Percentiles rank a stretch among this genome's conserved stretches.
These are phyloP conservation scores for Uropsilus gracilis DNA, from an alignment of 2,113 vertebrate genomes.

Conservation along the genomic window DNA sequence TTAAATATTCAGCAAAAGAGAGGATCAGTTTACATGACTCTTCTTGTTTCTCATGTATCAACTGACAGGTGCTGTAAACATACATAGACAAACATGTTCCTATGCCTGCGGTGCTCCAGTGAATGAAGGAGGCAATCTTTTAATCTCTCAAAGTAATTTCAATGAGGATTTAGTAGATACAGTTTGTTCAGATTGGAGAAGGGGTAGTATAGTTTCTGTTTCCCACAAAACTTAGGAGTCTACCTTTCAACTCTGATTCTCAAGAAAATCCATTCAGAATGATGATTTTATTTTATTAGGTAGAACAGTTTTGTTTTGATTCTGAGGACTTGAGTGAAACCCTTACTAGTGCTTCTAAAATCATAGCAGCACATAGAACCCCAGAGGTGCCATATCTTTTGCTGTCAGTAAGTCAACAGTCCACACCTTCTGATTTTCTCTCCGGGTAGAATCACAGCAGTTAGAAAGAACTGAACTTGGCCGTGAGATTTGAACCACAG, in stretches of 20 bases:
- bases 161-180: conserved; percentile 45
- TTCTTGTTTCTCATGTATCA: conserved; percentile 94
- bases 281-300: not conserved
- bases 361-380: not conserved
- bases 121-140: conserved; percentile 80
- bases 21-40: conserved; percentile 91
- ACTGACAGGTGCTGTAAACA: conserved; percentile 95
- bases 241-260: conserved; percentile 14
- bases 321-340: not conserved
- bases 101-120: conserved; percentile 80
- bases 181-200: conserved; percentile 25
- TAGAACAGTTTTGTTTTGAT: not conserved
- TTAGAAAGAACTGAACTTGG: conserved; percentile 84
- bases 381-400: not conserved
- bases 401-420: conserved; percentile 7
- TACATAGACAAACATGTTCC: conserved; percentile 92
- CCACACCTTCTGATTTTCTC: conserved; percentile 41
- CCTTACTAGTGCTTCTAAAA: not conserved
- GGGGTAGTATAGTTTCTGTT: not conserved
- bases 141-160: conserved; percentile 67
- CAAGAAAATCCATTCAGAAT: conserved; percentile 17
- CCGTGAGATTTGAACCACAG: conserved; percentile 84
- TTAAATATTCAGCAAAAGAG: conserved; percentile 93
- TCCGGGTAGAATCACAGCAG: conserved; percentile 53
- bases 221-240: not conserved